Evolutionary conservation across 2,888 invertebrate genomes (phyloP).

Genomic region (Dicranocentrus wangi): DNA sequence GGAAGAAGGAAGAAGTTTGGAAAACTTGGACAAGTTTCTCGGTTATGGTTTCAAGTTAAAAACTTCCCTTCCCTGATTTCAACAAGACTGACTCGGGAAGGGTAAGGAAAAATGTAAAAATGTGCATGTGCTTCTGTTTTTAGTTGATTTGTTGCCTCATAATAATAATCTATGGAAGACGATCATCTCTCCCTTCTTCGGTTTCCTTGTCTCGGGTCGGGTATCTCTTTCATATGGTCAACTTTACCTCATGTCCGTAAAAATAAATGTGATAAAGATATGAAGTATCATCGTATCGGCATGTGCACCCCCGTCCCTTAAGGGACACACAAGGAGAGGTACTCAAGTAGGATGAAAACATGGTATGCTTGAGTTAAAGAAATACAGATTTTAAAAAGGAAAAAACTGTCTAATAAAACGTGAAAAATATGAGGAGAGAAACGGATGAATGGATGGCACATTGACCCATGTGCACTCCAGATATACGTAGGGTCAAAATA

Average conservation of each 20-base stretch:
- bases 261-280: constrained; percentile 34
- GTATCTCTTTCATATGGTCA: constrained; percentile 56
- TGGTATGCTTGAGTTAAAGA: constrained; percentile 1
- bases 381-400: constrained; percentile 11
- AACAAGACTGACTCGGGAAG: not conserved
- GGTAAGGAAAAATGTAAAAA: not conserved
- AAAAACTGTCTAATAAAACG: constrained; percentile 28
- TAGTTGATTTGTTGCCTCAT: constrained; percentile 67
- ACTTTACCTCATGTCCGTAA: constrained; percentile 22
- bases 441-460: constrained; percentile 66
- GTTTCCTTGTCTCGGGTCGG: constrained; percentile 47
- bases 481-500: constrained; percentile 72
- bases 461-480: constrained; percentile 73
- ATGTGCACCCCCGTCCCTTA: constrained; percentile 54
- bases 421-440: constrained; percentile 60
- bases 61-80: constrained; percentile 25
- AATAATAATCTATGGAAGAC: constrained; percentile 31
- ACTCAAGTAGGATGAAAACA: constrained; percentile 3
- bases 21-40: constrained; percentile 32
- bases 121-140: constrained; percentile 65
- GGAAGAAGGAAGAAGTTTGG: constrained; percentile 55
- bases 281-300: constrained; percentile 10
- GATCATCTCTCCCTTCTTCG: constrained; percentile 36
- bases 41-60: constrained; percentile 34
- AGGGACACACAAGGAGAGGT: constrained; percentile 46